Evolutionary conservation across 2,797 vertebrate species (phyloP), one percentile per base, ranked within the genome.

Genomic region (Merluccius polli): DNA sequence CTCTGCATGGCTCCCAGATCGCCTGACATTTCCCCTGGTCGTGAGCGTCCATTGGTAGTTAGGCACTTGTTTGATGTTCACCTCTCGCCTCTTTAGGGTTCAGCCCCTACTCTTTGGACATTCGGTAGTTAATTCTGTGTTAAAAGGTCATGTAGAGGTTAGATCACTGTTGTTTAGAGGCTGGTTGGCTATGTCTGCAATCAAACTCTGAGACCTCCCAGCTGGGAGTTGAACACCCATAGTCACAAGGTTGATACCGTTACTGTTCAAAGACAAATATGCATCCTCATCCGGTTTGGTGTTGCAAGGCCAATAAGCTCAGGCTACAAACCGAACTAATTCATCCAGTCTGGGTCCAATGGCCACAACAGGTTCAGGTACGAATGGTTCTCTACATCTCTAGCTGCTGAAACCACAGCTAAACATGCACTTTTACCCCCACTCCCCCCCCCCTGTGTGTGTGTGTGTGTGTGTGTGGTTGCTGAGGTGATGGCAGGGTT

Each of bases 401-500:
- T 74, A 85, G 83, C 68, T 76, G 75, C 76, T 71, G 79, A 89
- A 90, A 81, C 87, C 84, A 74, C 68, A 35, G 83, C 85, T 86
- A 90, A 83, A 90, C 83, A 77, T 85, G 86, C 87, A 86, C 38
- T 72, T 81, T 88, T 81, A 75, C 78, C 89, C 77, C 73, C 76
- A 18, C 79, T 83, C 82, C 81, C 83, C 52, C 52, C 21, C 10
- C 8, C 21, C 1, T 79, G 73, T 70, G 72, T 10, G 12, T 73
- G 35, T 71, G 52, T 70, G 52, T 33, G 77, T 88, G 89, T 75
- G 87, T 83, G 87, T 86, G 87, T 83, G 87, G 91, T 92, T 93
- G 90, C 90, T 91, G 87, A 89, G 90, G 90, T 91, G 91, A 92
- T 91, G 90, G 92, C 90, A 89, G 89, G 86, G 87, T 83, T 89